Percentiles rank a stretch among this genome's conserved stretches.
Conservation (phyloP, 2,113 vertebrate genomes). For the Dermatemys mawii region DNA sequence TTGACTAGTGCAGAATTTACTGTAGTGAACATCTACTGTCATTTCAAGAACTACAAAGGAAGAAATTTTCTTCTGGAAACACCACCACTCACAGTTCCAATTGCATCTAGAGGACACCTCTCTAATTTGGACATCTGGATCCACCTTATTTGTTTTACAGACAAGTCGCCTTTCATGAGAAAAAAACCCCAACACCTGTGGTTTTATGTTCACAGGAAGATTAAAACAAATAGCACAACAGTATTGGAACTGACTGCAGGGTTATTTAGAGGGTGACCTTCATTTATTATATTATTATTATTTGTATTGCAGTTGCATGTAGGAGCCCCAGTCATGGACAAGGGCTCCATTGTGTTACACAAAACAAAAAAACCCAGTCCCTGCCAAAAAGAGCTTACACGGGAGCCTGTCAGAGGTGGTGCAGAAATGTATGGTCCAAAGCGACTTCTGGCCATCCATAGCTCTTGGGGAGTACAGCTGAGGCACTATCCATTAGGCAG, state of each 20-base stretch:
- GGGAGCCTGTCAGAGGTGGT: neutral
- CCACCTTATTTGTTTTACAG: slow-evolving; percentile 63
- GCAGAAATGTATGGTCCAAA: neutral
- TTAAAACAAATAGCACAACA: slow-evolving; percentile 48
- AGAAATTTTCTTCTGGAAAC: slow-evolving; percentile 46
- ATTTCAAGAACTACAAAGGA: slow-evolving; percentile 45
- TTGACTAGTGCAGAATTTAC: neutral
- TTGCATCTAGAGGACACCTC: slow-evolving; percentile 26
- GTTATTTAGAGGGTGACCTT: slow-evolving; percentile 46
- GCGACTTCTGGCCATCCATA: neutral
- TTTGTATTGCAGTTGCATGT: slow-evolving; percentile 15
- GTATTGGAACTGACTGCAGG: slow-evolving; percentile 17
- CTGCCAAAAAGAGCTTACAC: neutral
- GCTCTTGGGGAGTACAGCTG: neutral
- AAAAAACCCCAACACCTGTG: slow-evolving; percentile 33
- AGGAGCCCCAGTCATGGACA: neutral
- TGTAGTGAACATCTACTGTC: slow-evolving; percentile 41
- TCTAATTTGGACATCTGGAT: slow-evolving; percentile 59
- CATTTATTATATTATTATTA: neutral
- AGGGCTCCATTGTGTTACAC: neutral
- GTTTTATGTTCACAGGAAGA: slow-evolving; percentile 43
- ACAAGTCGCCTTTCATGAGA: slow-evolving; percentile 43
- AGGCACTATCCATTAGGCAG: too few species aligned
- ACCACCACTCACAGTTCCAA: slow-evolving; percentile 52
- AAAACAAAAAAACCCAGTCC: neutral